Evolutionary conservation across 2,888 invertebrate genomes (phyloP).

Genomic region (Cantharis lateralis): DNA sequence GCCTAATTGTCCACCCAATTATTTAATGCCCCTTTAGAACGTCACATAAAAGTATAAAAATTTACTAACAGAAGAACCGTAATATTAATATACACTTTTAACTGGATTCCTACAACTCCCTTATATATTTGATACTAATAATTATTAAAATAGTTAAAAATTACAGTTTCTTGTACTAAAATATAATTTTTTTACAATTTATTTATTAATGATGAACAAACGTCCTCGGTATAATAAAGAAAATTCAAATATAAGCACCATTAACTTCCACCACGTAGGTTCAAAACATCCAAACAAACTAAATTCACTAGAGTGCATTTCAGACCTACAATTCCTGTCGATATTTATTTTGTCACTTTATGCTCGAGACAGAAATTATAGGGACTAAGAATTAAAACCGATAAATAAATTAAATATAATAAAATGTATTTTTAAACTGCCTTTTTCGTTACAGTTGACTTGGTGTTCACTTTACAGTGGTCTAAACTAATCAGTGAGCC

Average conservation of each 20-base stretch:
- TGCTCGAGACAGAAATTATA: background rate
- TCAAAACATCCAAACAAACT: background rate
- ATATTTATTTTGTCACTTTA: background rate
- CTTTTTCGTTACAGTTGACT: conserved; percentile 21
- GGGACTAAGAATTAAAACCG: background rate
- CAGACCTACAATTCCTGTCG: background rate
- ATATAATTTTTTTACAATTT: background rate
- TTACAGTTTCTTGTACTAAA: conserved; percentile 9
- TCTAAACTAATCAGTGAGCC: conserved; percentile 11
- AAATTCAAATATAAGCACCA: background rate
- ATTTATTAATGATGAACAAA: conserved; percentile 1
- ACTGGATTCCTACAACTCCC: conserved; percentile 7
- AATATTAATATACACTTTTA: conserved; percentile 16
- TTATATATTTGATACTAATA: conserved; percentile 3
- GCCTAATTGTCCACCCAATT: conserved; percentile 15
- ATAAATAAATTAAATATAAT: conserved; percentile 28
- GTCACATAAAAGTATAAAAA: conserved; percentile 24
- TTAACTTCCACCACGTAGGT: background rate
- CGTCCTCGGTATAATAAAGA: background rate
- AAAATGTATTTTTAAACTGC: conserved; percentile 23
- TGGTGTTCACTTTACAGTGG: conserved; percentile 12
- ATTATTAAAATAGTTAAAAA: conserved; percentile 5
- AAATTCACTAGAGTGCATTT: background rate
- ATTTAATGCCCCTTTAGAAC: conserved; percentile 32
- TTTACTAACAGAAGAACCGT: conserved; percentile 23